These are phyloP conservation scores for Poeciliopsis occidentalis DNA, from an alignment of 2,113 vertebrate species.

Conservation along the genomic window DNA sequence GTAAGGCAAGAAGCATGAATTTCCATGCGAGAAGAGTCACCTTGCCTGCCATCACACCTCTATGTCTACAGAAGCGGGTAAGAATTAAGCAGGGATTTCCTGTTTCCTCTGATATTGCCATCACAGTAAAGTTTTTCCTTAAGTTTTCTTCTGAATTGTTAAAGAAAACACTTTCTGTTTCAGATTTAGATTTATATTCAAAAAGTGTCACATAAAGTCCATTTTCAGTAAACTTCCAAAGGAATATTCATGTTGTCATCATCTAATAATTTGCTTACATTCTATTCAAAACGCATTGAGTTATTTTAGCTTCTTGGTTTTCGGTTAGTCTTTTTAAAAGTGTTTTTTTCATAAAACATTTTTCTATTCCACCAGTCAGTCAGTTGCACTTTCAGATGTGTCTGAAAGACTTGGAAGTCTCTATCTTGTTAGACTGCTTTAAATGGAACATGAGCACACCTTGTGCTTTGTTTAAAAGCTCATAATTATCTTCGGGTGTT, in stretches of 20 bases:
- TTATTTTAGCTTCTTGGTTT: not conserved
- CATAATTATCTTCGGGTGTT: not conserved
- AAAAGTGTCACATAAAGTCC: not conserved
- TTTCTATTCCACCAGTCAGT: too few species aligned
- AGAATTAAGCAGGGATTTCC: conserved; percentile 54
- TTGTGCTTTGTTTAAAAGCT: too few species aligned
- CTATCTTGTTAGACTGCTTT: too few species aligned
- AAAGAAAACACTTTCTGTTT: not conserved
- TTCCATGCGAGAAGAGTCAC: conserved; percentile 90
- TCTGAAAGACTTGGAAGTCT: too few species aligned
- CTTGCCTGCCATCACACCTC: conserved; percentile 88
- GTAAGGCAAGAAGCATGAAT: conserved; percentile 85
- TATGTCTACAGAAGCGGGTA: conserved; percentile 91
- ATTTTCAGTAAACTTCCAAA: not conserved
- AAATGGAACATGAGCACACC: too few species aligned
- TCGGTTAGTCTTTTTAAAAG: not conserved
- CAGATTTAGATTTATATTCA: not conserved
- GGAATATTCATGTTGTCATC: not conserved
- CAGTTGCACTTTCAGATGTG: too few species aligned
- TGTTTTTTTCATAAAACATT: too few species aligned
- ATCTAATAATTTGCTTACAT: not conserved
- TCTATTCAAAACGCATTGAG: not conserved
- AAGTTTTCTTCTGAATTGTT: not conserved
- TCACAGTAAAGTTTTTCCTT: too few species aligned
- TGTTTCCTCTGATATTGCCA: conserved; percentile 24